Conservation (phyloP, 2,888 invertebrate species). For the Nudaria mundana region DNA sequence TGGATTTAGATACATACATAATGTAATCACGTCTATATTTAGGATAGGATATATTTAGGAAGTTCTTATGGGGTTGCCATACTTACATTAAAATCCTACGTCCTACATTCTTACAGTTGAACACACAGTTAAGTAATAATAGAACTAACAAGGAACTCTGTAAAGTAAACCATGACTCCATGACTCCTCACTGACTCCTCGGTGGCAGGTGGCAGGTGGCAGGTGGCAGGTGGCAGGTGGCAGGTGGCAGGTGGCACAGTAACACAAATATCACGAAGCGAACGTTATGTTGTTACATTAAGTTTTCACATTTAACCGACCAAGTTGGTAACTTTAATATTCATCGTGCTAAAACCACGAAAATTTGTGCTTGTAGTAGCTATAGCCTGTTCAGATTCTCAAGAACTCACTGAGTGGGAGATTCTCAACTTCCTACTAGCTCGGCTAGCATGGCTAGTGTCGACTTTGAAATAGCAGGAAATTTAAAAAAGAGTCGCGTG, state of each 20-base stretch:
- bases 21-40: no score
- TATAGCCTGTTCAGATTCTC: neutral
- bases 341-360: neutral
- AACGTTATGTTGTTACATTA: conserved; percentile 3
- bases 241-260: neutral
- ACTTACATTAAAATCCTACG: no score
- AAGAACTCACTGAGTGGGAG: neutral
- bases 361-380: neutral
- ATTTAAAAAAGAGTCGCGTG: no score
- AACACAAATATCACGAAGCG: neutral
- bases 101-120: neutral
- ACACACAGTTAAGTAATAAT: neutral
- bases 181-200: no score
- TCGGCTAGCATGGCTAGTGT: no score
- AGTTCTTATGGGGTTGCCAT: no score
- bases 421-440: neutral
- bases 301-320: conserved; percentile 3
- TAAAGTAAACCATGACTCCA: neutral
- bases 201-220: no score
- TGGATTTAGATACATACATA: no score
- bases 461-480: no score
- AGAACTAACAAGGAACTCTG: neutral
- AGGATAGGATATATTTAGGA: no score
- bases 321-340: conserved; percentile 2
- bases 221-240: no score